Evolutionary conservation across 2,113 vertebrate species (phyloP), one percentile per base, ranked within the genome.

Genomic region (Crotophaga sulcirostris): DNA sequence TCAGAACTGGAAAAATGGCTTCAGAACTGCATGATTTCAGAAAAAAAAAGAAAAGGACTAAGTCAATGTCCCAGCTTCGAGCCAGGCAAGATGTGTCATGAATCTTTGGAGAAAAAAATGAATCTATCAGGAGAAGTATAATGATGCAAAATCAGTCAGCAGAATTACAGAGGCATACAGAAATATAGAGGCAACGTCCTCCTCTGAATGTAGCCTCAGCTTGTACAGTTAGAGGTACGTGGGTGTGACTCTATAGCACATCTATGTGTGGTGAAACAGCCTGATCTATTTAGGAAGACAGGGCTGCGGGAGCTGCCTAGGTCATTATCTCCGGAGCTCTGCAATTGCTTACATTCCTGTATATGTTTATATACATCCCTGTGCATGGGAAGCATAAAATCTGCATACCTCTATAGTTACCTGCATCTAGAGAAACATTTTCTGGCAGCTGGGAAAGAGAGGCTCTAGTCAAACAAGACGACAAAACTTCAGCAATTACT

Each of bases 401-500:
- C 85, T 70, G 40, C 56, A 78, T 31, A 90, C 90, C 92, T 90
- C 87, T 29, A 86, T 93, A 87, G 75, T 60, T 80, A 97, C 90
- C 94, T 93, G 69, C 54, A 87, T 73, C 91, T 96, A 89, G 40
- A 87, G 82, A 70, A 95, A 89, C 51, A 81, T 70, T 33, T 96
- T 95, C 93, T 95, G 24, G 92, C 94, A 38, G 52, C 88, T 78
- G 83, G 79, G 94, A 96, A 97, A 96, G 69, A 89, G 47, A 90
- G 11, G 40, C 34, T 94, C 33, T 74, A 94, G 91, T 94, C 47
- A 18, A 97, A 93, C 76, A 89, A 96, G 93, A 83, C 92, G 96
- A 92, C 82, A 75, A 89, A 96, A 96, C 76, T 97, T 97, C 84
- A 80, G 70, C 93, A 91, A 94, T 97, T 96, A 96, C 95, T 93